A percentile compares a stretch with the other conserved stretches of the same genome.
These are phyloP conservation scores for Vimba vimba DNA, from an alignment of 2,113 vertebrate genomes.

Conservation along the genomic window DNA sequence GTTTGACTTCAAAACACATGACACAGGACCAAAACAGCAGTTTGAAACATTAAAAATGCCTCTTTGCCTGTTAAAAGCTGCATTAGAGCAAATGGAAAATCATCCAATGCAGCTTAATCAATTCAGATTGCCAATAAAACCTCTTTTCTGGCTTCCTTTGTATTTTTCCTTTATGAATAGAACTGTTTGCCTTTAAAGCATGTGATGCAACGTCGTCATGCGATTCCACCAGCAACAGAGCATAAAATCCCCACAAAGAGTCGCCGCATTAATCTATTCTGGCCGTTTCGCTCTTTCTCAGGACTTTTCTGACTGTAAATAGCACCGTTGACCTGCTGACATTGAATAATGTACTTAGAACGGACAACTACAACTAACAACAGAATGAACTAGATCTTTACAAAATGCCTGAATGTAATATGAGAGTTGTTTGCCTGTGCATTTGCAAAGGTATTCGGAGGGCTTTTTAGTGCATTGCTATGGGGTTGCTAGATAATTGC, in stretches of 20 bases:
- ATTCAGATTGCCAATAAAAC: slow-evolving; percentile 1
- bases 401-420: neutral
- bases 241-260: slow-evolving; percentile 30
- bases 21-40: neutral
- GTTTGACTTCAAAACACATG: neutral
- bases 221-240: slow-evolving; percentile 1
- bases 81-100: neutral
- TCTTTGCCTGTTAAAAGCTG: neutral
- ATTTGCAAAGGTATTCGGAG: neutral
- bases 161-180: neutral
- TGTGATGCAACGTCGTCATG: slow-evolving; percentile 36
- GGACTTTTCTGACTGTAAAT: neutral
- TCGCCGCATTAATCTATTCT: slow-evolving; percentile 11
- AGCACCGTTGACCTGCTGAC: neutral
- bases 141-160: neutral
- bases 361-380: neutral
- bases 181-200: neutral
- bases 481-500: no score
- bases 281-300: neutral
- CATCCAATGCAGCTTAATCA: slow-evolving; percentile 11
- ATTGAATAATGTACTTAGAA: neutral
- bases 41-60: neutral
- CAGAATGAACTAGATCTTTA: neutral
- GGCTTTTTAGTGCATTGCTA: no score
- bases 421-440: neutral